Evolutionary conservation across 1,140 invertebrate genomes (phyloP), one percentile per base, ranked within the genome.

Genomic region (Formica exsecta): DNA sequence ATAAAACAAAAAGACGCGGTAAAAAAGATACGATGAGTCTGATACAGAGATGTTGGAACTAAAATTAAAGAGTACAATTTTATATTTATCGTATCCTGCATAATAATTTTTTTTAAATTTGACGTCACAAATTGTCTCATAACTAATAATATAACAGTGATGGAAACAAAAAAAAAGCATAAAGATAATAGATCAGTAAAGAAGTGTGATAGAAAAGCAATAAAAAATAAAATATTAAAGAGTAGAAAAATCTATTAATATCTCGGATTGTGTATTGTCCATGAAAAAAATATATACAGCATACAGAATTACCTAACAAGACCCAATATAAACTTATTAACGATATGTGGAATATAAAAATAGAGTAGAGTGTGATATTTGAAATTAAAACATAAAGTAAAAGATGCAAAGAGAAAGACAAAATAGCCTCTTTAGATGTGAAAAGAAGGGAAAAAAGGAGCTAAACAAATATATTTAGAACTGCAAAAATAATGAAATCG

Each of bases 401-500:
- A n/a, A 22, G 7, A 38, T 22, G 22, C 22, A 22, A 22, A 22
- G 22, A 22, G 16, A 9, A 57, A 11, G 11, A 74, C n/a, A 59
- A 71, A 51, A 29, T n/a, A 3, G 29, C 5, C 32, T 22, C 22
- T 22, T 22, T 22, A 22, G 22, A 22, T 22, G 22, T 22, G 22
- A 22, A 22, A 22, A 22, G 22, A 22, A 22, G 22, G 22, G 4
- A 29, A 29, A 29, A 29, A 64, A 64, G 13, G 16, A 6, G 1
- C 22, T 25, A 32, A 13, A 32, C 0, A 22, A 36, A 62, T 16
- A 41, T 11, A 41, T 76, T 29, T 1, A 11, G 13, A 29, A 74
- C 22, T 74, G 36, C 22, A 74, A 13, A 11, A 11, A 44, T 62
- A 44, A 76, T n/a, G n/a, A 59, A 59, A 54, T 44, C n/a, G 22